These are phyloP conservation scores for Mesocricetus auratus DNA, from an alignment of 2,113 vertebrate genomes.

Conservation along the genomic window DNA sequence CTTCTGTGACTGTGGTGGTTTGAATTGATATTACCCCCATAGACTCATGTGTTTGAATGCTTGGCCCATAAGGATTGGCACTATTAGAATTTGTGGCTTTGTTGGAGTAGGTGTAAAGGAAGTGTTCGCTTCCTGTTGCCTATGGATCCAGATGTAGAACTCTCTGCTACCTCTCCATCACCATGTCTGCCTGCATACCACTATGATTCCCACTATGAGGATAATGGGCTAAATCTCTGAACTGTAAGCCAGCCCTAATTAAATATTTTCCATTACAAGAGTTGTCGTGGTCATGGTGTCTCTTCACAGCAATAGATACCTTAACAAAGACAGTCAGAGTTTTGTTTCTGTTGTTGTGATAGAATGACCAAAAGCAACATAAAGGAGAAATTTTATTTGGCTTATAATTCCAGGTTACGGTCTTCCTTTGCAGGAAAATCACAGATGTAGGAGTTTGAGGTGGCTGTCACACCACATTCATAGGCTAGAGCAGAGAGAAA, in stretches of 20 bases:
- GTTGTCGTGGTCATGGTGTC: not conserved
- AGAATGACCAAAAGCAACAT: not conserved
- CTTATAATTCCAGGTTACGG: not conserved
- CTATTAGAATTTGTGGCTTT: not conserved
- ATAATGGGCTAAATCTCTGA: not conserved
- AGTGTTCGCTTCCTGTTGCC: not conserved
- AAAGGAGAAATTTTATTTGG: not conserved
- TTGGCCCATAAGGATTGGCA: not conserved
- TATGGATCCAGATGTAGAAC: not conserved
- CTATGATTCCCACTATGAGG: not conserved
- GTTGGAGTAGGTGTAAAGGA: not conserved
- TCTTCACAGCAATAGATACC: not conserved
- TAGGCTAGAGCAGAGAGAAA: too few species aligned
- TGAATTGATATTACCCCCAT: not conserved
- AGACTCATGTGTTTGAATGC: not conserved
- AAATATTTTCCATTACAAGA: not conserved
- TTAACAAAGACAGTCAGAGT: not conserved
- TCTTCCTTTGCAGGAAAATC: not conserved
- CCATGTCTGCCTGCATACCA: not conserved
- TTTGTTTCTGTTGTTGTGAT: not conserved
- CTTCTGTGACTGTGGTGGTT: not conserved
- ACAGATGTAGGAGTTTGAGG: too few species aligned
- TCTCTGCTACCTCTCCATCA: not conserved
- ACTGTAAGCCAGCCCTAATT: not conserved
- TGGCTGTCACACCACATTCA: too few species aligned